Base-by-base conservation (phyloP, 2,797 vertebrate species). In the Tragelaphus eurycerus region DNA sequence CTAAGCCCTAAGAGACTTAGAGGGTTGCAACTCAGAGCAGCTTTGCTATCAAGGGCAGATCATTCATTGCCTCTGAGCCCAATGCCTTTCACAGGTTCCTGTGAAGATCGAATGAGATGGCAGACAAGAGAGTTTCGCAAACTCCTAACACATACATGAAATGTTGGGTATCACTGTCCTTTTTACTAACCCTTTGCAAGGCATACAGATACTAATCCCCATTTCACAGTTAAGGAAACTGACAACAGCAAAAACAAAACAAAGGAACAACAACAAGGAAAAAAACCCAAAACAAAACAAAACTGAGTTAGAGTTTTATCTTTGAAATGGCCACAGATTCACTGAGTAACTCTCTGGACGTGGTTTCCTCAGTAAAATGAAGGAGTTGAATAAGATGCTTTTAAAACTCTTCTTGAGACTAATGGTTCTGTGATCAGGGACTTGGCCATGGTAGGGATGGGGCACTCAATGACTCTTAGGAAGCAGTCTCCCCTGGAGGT, bases 151-250 rank as follows among this genome's bases (percentile, higher is more conserved):
- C 11, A 76, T 54, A 62, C 11, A 76, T 48, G 34, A 90, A 95
- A 93, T 78, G 19, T 29, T 88, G 9, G 48, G 21, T 48, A 94
- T 82, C 46, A 43, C 52, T 89, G 54, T 92, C 89, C 55, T 67
- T 97, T 94, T 92, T 74, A 71, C 31, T 95, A 93, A 62, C n/a
- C 88, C 12, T 67, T 84, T 86, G n/a, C 90, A 23, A 89, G 78
- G 23, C 38, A 62, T 76, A 67, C 90, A 86, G n/a, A 19, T 67
- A 83, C 74, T 50, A 90, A 88, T 89, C 12, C 43, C 27, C 78
- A 92, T 38, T 93, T 92, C 86, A 92, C 19, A 86, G 60, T 86
- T 85, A 83, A 93, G 67, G 67, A 93, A 96, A 92, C 11, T 62
- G 82, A 95, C 14, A 89, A 94, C 7, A 89, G 48, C 15, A 27